Evolutionary conservation across 1,140 invertebrate genomes (phyloP), one percentile per base, ranked within the genome.

Genomic region (Zaprionus ghesquierei): DNA sequence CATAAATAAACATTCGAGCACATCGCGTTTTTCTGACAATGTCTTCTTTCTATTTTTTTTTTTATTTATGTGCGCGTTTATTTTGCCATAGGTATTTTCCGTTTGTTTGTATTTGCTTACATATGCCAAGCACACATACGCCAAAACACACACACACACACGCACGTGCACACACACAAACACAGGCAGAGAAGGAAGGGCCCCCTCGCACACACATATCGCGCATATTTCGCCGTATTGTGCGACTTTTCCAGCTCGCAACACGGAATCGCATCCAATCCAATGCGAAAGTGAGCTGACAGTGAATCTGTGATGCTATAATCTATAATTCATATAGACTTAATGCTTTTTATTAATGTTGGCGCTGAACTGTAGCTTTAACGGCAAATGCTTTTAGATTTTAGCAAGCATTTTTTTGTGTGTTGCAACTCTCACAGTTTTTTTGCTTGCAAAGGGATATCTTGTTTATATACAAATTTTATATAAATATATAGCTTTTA

Each of bases 1-100:
- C 72, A 75, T 75, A 75, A 75, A 75, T 75, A 75, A 75, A 75
- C 59, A 69, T 70, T 70, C 68, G 66, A 75, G 72, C 72, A 69
- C 71, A 74, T 69, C 65, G 71, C 71, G 59, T 74, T 74, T 74
- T 69, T 62, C 66, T 74, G 71, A 74, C 71, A 74, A 69, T 74
- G 71, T 74, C 65, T 74, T 69, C 9, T 27, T 27, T 27, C 25
- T 27, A 6, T 27, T 27, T 27, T 27, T 27, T 27, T 29, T 74
- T 73, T 75, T 75, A 75, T 75, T 75, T 75, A 75, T 75, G 72
- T 63, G 59, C 72, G 60, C 66, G 66, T 75, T 75, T 75, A 70
- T 75, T 75, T 75, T 64, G 66, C 68, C 68, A 75, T 63, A 75
- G 71, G 71, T 74, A 74, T 63, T 56, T 41, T 35, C 64, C 35